A percentile compares a stretch with the other conserved stretches of the same genome.
Conservation (phyloP, 2,888 invertebrate species). For the Phengaris arion region DNA sequence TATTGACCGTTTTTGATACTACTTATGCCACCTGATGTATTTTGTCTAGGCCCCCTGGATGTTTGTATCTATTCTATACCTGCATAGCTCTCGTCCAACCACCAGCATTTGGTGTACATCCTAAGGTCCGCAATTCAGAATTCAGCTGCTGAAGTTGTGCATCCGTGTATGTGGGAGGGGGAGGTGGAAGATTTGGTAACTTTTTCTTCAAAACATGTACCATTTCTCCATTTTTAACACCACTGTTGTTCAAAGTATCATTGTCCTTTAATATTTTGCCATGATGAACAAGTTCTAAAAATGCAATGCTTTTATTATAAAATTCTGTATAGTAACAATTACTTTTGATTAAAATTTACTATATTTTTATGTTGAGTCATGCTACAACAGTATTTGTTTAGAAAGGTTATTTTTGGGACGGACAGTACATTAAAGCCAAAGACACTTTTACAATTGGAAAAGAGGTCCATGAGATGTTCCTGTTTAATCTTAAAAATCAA, state of each 20-base stretch:
- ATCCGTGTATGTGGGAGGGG: constrained; percentile 76
- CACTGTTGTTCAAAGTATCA: constrained; percentile 80
- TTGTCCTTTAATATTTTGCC: constrained; percentile 84
- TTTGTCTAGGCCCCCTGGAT: too few relatives aligned
- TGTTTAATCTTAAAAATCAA: not conserved
- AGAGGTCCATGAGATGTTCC: not conserved
- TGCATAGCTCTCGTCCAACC: constrained; percentile 84
- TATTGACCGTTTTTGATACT: too few relatives aligned
- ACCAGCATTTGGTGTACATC: constrained; percentile 77
- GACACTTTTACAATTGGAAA: not conserved
- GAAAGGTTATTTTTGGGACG: not conserved
- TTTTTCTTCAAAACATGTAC: constrained; percentile 79
- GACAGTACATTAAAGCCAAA: not conserved
- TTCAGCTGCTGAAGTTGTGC: constrained; percentile 81
- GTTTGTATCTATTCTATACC: constrained; percentile 53
- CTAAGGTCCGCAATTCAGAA: constrained; percentile 81
- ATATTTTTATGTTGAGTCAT: not conserved
- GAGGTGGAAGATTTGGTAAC: constrained; percentile 51
- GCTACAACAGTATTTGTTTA: not conserved
- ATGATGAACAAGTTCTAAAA: constrained; percentile 84
- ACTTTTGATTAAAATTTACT: not conserved
- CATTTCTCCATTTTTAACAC: constrained; percentile 79
- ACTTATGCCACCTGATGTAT: too few relatives aligned
- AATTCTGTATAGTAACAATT: not conserved
- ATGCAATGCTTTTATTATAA: constrained; percentile 32